phyloP scores from a whole-genome alignment of 2,113 vertebrate genomes.

The Xenus cinereus region DNA sequence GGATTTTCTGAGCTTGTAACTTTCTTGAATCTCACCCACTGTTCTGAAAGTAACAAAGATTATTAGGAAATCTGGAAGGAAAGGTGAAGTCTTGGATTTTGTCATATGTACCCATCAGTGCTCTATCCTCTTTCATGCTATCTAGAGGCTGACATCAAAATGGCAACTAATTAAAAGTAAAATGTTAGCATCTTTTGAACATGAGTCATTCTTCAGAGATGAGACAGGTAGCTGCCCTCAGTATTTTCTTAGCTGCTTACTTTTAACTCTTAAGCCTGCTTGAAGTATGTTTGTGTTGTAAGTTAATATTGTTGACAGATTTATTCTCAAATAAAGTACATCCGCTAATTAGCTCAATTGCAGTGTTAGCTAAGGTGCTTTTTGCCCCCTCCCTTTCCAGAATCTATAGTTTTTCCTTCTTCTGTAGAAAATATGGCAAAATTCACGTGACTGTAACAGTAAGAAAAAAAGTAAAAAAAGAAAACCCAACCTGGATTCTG shows the following conservation, averaged over 20 bases:
- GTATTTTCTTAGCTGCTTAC: slow-evolving; percentile 47
- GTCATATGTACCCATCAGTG: not conserved
- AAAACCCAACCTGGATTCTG: not conserved
- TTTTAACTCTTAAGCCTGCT: slow-evolving; percentile 49
- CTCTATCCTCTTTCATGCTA: slow-evolving; percentile 47
- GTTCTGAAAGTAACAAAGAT: not conserved
- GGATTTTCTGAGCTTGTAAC: not conserved
- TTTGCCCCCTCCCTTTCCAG: not conserved
- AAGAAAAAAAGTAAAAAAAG: not conserved
- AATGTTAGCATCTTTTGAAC: slow-evolving; percentile 60
- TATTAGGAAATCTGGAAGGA: slow-evolving; percentile 30
- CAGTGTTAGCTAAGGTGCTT: not conserved
- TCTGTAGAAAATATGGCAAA: not conserved
- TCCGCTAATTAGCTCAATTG: slow-evolving; percentile 8
- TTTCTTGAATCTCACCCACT: not conserved
- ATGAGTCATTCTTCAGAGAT: slow-evolving; percentile 41
- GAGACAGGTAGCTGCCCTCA: slow-evolving; percentile 4
- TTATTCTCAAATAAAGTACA: not conserved
- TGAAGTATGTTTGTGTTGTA: not conserved
- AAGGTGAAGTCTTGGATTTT: slow-evolving; percentile 31
- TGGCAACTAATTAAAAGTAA: slow-evolving; percentile 71
- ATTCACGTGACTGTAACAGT: not conserved
- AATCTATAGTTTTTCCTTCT: not conserved
- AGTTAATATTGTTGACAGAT: not conserved
- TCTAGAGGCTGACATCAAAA: slow-evolving; percentile 62